Evolutionary conservation across 1,140 invertebrate genomes (phyloP), one percentile per base, ranked within the genome.

Genomic region (Diorhabda sublineata): DNA sequence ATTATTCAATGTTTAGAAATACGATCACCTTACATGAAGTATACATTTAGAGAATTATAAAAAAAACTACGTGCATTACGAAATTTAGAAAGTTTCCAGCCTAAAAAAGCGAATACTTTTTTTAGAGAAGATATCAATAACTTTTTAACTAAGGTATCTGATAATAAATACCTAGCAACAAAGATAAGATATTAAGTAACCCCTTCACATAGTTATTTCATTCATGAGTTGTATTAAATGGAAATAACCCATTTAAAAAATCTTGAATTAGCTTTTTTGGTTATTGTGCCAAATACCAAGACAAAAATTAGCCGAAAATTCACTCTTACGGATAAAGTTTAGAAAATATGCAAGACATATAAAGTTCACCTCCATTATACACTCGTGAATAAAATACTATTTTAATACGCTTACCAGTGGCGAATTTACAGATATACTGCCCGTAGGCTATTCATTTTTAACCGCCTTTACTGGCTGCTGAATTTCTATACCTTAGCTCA

Each of bases 51-150:
- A n/a, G n/a, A n/a, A n/a, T n/a, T n/a, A n/a, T n/a, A n/a, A n/a
- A n/a, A n/a, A n/a, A n/a, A n/a, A n/a, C n/a, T n/a, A n/a, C n/a
- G n/a, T n/a, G n/a, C n/a, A n/a, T n/a, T n/a, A n/a, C n/a, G n/a
- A n/a, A 69, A 71, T 63, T 69, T 68, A 7, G 52, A 69, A 45
- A 70, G 71, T 59, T 73, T 71, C 57, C 58, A 68, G 58, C 59
- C 68, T 45, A 71, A 73, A 67, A 76, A 76, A 56, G 61, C 71
- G 4, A 71, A 71, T 65, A 64, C 60, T 0, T 71, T 76, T 26
- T 73, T 71, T 52, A 45, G 47, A 6, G 58, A 73, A 47, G 64
- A 75, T 68, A 63, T 74, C 62, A 26, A 67, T 61, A 52, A 61
- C n/a, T 75, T 73, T 52, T 45, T 76, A 26, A 45, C 43, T 52